Evolutionary conservation across 2,888 invertebrate species (phyloP).

Genomic region (Nephrotoma flavescens): DNA sequence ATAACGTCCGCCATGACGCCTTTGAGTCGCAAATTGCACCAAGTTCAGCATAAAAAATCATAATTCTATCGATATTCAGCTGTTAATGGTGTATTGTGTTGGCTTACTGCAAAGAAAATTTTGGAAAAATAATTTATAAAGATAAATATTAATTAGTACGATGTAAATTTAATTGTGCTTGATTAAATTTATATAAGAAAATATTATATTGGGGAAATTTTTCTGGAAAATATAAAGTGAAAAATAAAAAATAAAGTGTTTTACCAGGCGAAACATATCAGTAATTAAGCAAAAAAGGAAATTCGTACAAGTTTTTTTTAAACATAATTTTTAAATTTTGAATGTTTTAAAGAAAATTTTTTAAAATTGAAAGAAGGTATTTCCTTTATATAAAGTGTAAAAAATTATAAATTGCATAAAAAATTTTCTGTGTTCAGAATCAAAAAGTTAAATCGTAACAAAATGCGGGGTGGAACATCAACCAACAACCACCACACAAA

Average conservation of each 20-base stretch:
- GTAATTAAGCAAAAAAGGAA: neutral
- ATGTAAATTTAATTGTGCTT: neutral
- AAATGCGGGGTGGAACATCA: slow-evolving; percentile 1
- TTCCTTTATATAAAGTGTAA: neutral
- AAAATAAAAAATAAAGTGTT: neutral
- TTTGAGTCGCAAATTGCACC: neutral
- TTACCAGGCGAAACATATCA: neutral
- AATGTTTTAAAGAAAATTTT: neutral
- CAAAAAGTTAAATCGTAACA: neutral
- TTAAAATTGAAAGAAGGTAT: neutral
- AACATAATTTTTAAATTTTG: neutral
- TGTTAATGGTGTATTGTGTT: neutral
- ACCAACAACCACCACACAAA: neutral
- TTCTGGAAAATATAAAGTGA: neutral
- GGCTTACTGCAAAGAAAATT: neutral
- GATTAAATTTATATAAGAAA: neutral
- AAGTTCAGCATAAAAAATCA: slow-evolving; percentile 1
- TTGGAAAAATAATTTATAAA: neutral
- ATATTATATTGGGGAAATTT: neutral
- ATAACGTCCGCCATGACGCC: slow-evolving; percentile 4
- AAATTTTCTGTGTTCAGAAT: neutral
- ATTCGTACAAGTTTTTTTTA: neutral
- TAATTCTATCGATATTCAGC: neutral
- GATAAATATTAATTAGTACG: neutral
- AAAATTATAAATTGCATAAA: neutral